Conservation (phyloP, 2,797 vertebrate species). For the Heteromormyrus szaboi region DNA sequence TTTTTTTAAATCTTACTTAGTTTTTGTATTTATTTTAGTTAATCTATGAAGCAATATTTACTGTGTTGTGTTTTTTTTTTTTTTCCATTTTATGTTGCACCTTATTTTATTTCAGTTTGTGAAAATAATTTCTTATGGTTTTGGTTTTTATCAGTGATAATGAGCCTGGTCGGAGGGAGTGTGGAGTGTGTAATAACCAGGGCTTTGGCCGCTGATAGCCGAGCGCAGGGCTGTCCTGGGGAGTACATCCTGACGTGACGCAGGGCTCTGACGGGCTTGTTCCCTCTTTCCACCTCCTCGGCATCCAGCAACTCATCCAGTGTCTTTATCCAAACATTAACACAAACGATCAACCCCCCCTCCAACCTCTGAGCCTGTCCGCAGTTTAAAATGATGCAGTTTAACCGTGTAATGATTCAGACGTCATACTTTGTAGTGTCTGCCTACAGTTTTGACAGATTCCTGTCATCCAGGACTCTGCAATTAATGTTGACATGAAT, state of each 20-base stretch:
- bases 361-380: background rate
- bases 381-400: background rate
- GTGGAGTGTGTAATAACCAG: background rate
- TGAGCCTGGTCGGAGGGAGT: background rate
- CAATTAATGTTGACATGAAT: background rate
- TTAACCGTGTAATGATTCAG: background rate
- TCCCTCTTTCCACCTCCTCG: slow-evolving; percentile 35
- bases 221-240: slow-evolving; percentile 28
- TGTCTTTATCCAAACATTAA: slow-evolving; percentile 28
- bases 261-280: slow-evolving; percentile 47
- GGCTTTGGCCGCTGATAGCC: no score
- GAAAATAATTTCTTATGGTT: background rate
- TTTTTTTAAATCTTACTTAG: background rate
- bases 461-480: background rate
- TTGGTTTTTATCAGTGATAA: background rate
- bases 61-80: background rate
- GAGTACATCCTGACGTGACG: slow-evolving; percentile 42
- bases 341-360: background rate
- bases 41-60: background rate
- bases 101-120: background rate
- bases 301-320: background rate
- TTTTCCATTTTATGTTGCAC: background rate
- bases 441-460: background rate
- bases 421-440: background rate
- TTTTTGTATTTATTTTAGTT: background rate